Evolutionary conservation across 2,888 invertebrate genomes (phyloP).

Genomic region (Apocheima hispidaria): DNA sequence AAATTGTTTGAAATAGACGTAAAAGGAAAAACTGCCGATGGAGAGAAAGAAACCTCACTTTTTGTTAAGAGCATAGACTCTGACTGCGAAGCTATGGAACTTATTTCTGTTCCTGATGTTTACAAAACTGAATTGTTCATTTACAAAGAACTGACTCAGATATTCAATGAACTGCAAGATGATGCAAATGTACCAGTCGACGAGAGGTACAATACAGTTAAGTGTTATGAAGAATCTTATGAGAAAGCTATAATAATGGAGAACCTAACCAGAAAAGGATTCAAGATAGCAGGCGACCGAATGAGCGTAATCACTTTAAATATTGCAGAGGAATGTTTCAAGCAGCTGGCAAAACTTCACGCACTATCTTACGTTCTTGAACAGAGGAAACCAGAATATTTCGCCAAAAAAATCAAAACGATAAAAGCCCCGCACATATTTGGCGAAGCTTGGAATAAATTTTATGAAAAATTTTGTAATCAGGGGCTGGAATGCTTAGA

Average conservation of each 20-base stretch:
- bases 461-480: constrained; percentile 44
- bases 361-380: constrained; percentile 60
- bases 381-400: constrained; percentile 55
- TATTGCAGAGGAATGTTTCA: constrained; percentile 59
- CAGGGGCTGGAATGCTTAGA: constrained; percentile 45
- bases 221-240: constrained; percentile 55
- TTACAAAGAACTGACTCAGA: constrained; percentile 58
- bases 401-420: constrained; percentile 50
- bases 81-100: constrained; percentile 38
- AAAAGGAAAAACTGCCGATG: constrained; percentile 55
- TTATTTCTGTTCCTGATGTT: constrained; percentile 46
- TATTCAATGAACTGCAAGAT: constrained; percentile 59
- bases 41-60: constrained; percentile 57
- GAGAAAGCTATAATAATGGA: constrained; percentile 60
- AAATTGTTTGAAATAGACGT: constrained; percentile 57
- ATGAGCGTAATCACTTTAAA: constrained; percentile 57
- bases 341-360: constrained; percentile 68
- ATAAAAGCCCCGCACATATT: constrained; percentile 44
- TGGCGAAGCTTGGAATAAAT: constrained; percentile 51
- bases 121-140: constrained; percentile 56
- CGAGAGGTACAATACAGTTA: constrained; percentile 57
- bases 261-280: constrained; percentile 61
- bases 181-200: constrained; percentile 53
- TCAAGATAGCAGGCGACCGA: constrained; percentile 51
- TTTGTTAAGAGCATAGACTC: constrained; percentile 59